Percentiles rank a stretch among this genome's conserved stretches.
These are phyloP conservation scores for Anastrepha ludens DNA, from an alignment of 1,140 invertebrate species.

Conservation along the genomic window DNA sequence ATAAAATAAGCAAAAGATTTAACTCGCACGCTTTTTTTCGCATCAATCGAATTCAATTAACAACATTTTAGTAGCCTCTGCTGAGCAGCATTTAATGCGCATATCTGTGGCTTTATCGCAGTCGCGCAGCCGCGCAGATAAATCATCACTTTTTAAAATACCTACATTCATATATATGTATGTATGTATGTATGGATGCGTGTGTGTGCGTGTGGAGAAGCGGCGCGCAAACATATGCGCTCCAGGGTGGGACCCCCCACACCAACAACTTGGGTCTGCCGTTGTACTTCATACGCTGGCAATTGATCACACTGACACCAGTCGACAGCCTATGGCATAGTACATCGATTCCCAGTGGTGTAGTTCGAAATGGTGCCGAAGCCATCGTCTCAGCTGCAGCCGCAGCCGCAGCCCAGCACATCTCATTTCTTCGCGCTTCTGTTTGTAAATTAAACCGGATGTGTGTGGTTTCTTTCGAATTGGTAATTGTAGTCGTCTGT, in stretches of 20 bases:
- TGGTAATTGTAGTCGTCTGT: constrained; percentile 24
- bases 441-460: constrained; percentile 58
- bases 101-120: constrained; percentile 18
- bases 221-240: background rate
- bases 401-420: background rate
- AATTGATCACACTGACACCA: constrained; percentile 47
- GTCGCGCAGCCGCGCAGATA: constrained; percentile 44
- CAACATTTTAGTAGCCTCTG: constrained; percentile 52
- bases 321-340: background rate
- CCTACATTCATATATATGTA: background rate
- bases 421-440: constrained; percentile 47
- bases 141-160: constrained; percentile 49
- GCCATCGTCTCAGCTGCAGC: background rate
- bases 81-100: constrained; percentile 10
- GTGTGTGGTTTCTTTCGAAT: constrained; percentile 46
- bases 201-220: constrained; percentile 31
- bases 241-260: background rate
- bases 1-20: constrained; percentile 22
- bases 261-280: background rate
- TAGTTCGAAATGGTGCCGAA: background rate
- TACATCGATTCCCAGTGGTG: background rate
- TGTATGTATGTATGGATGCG: background rate
- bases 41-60: constrained; percentile 59
- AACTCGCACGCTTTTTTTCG: constrained; percentile 51
- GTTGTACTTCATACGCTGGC: background rate